These are phyloP conservation scores for Drosophila asahinai DNA, from an alignment of 1,140 invertebrate genomes.

Conservation along the genomic window DNA sequence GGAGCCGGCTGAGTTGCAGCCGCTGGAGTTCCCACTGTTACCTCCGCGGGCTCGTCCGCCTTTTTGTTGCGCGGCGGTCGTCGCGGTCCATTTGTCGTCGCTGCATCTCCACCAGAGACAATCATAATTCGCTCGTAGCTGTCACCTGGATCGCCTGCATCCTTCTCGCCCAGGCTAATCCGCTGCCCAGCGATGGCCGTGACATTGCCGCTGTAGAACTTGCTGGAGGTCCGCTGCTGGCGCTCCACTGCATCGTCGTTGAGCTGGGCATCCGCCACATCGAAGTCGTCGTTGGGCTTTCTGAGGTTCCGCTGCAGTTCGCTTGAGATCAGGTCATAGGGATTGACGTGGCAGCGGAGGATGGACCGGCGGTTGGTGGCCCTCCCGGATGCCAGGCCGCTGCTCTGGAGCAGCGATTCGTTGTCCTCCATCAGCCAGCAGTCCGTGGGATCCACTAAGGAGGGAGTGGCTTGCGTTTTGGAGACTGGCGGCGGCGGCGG, in stretches of 20 bases:
- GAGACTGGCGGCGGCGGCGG: constrained; percentile 32
- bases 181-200: constrained; percentile 87
- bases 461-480: constrained; percentile 58
- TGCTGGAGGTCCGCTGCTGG: constrained; percentile 19
- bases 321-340: constrained; percentile 90
- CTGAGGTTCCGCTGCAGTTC: constrained; percentile 47
- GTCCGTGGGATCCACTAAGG: constrained; percentile 76
- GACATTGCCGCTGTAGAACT: constrained; percentile 85
- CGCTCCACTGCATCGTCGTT: constrained; percentile 57
- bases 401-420: constrained; percentile 84
- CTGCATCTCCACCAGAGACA: constrained; percentile 28
- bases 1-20: constrained; percentile 11
- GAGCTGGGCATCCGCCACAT: constrained; percentile 77
- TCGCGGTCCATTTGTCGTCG: constrained; percentile 54
- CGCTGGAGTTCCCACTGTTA: constrained; percentile 6
- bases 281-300: constrained; percentile 65
- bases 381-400: constrained; percentile 65
- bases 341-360: constrained; percentile 93
- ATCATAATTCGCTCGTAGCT: constrained; percentile 65
- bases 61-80: constrained; percentile 83
- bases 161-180: constrained; percentile 86
- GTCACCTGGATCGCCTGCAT: constrained; percentile 55
- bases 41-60: constrained; percentile 40
- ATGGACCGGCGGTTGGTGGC: constrained; percentile 88
- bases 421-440: constrained; percentile 85